A percentile compares a stretch with the other conserved stretches of the same genome.
Conservation (phyloP, 2,113 vertebrate species). For the Maccullochella peelii region DNA sequence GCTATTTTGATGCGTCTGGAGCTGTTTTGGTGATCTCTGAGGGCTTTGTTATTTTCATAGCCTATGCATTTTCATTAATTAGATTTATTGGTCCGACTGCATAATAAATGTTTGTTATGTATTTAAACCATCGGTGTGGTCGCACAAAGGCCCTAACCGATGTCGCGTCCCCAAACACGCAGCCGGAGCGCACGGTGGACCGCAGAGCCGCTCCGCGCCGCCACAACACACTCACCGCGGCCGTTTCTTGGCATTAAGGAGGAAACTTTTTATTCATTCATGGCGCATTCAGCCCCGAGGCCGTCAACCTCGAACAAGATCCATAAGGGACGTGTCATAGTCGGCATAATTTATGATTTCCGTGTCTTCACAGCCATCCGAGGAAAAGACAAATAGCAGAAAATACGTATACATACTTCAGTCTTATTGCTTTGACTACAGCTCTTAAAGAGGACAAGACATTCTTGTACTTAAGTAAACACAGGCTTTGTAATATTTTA, state of each 20-base stretch:
- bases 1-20: not conserved
- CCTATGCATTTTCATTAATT: accelerated
- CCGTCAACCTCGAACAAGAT: slow-evolving; percentile 15
- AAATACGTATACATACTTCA: not conserved
- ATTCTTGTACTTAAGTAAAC: not conserved
- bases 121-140: not conserved
- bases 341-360: slow-evolving; percentile 33
- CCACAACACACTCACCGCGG: not conserved
- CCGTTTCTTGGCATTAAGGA: not conserved
- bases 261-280: slow-evolving; percentile 57
- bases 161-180: slow-evolving; percentile 39
- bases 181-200: slow-evolving; percentile 34
- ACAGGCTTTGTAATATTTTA: not conserved
- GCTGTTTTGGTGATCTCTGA: not conserved
- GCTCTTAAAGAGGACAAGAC: not conserved
- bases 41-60: not conserved
- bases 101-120: not conserved
- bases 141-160: not conserved
- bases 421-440: not conserved
- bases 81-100: not conserved
- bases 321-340: slow-evolving; percentile 45
- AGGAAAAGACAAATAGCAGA: slow-evolving; percentile 33
- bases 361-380: slow-evolving; percentile 1
- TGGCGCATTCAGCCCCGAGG: slow-evolving; percentile 17
- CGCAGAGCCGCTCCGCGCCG: slow-evolving; percentile 22